Evolutionary conservation across 2,797 vertebrate genomes (phyloP).

Genomic region (Masticophis lateralis): DNA sequence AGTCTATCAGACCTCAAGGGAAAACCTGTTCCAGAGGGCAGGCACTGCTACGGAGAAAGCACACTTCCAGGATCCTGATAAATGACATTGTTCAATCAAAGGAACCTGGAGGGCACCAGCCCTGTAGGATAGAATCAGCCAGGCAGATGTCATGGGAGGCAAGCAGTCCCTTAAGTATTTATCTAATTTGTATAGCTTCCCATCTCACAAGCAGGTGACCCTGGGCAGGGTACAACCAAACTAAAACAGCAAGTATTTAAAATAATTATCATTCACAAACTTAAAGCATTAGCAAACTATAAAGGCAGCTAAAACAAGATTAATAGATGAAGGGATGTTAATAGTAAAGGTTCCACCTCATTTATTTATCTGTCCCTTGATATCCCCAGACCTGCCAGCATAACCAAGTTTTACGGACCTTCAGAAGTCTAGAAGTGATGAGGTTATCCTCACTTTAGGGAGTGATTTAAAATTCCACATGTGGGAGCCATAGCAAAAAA

Average conservation of each 20-base stretch:
- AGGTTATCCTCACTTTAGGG: not conserved
- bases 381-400: not conserved
- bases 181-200: not conserved
- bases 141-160: not conserved
- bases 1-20: not conserved
- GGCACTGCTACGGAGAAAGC: not conserved
- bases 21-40: not conserved
- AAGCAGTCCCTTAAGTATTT: not conserved
- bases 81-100: not conserved
- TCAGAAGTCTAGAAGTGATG: not conserved
- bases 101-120: not conserved
- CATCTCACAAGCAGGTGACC: not conserved
- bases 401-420: not conserved
- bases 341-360: not conserved
- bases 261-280: not conserved
- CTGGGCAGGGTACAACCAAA: not conserved
- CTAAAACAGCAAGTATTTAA: not conserved
- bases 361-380: not conserved
- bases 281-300: not conserved
- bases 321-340: not conserved
- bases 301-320: not conserved
- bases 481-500: not conserved
- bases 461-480: not conserved
- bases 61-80: not conserved
- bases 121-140: not conserved